Percentiles rank a stretch among this genome's conserved stretches.
Evolutionary conservation across 2,888 invertebrate species (phyloP).

Genomic region (Agrotis puta): DNA sequence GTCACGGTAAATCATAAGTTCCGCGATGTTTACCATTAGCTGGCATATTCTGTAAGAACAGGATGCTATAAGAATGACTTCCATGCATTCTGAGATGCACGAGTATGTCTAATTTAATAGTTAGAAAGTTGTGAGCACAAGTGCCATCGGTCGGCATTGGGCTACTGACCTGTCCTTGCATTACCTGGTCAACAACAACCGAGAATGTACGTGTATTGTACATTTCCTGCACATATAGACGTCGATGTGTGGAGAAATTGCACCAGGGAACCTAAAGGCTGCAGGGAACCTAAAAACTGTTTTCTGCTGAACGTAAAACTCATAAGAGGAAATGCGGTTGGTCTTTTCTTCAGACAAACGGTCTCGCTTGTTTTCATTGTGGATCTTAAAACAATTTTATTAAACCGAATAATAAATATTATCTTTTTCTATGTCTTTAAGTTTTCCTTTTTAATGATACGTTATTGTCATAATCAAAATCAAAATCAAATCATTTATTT

Average conservation of each 20-base stretch:
- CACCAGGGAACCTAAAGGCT: not conserved
- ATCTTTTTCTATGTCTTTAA: too few species aligned
- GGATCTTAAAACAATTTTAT: too few species aligned
- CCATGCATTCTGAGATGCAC: not conserved
- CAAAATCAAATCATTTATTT: too few species aligned
- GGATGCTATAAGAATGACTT: not conserved
- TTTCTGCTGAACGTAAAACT: too few species aligned
- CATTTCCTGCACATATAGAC: not conserved
- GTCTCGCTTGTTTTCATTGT: too few species aligned
- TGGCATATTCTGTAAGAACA: not conserved
- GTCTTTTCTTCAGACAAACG: too few species aligned
- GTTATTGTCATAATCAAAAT: too few species aligned
- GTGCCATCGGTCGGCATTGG: constrained; percentile 23
- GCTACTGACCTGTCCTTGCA: constrained; percentile 25
- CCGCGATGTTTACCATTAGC: not conserved
- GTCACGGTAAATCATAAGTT: too few species aligned
- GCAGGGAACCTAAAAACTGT: too few species aligned
- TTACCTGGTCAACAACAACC: not conserved
- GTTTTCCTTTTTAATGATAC: too few species aligned
- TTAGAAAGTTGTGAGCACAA: constrained; percentile 32
- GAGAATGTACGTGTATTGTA: constrained; percentile 3
- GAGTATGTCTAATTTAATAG: constrained; percentile 24
- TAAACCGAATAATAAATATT: too few species aligned
- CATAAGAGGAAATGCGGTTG: too few species aligned
- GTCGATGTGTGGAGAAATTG: not conserved